Evolutionary conservation across 2,888 invertebrate genomes (phyloP).

Genomic region (Erebia palarica): DNA sequence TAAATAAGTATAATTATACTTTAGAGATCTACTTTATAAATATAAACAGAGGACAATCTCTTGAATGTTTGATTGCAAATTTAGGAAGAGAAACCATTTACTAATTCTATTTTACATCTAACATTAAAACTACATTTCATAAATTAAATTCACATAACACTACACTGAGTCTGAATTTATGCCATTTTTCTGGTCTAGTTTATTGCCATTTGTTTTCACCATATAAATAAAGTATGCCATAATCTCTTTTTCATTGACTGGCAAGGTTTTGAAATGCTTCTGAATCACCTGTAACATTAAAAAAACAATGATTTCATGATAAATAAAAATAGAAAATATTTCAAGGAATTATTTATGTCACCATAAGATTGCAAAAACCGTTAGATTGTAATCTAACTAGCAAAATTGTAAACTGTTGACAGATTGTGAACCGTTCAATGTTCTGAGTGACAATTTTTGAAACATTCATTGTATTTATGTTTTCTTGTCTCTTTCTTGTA

Average conservation of each 20-base stretch:
- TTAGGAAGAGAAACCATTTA: slow-evolving; percentile 51
- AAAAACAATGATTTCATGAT: not conserved
- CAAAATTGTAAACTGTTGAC: no score
- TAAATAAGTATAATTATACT: not conserved
- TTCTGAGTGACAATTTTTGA: no score
- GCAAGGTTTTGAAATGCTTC: slow-evolving; percentile 97
- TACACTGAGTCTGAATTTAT: slow-evolving; percentile 84
- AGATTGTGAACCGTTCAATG: no score
- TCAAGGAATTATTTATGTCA: no score
- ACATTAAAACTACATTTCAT: slow-evolving; percentile 55
- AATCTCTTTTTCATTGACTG: slow-evolving; percentile 96
- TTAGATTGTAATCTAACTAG: no score
- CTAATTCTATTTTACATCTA: slow-evolving; percentile 52
- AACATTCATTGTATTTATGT: no score
- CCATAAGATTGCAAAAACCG: no score
- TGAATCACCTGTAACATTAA: slow-evolving; percentile 89
- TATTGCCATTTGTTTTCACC: slow-evolving; percentile 95
- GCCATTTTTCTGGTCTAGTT: slow-evolving; percentile 92
- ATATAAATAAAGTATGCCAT: slow-evolving; percentile 97
- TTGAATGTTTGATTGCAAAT: slow-evolving; percentile 56
- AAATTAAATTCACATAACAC: slow-evolving; percentile 42
- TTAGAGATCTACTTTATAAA: slow-evolving; percentile 11
- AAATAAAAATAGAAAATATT: no score
- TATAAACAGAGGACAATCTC: slow-evolving; percentile 28
- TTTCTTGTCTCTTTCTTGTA: no score